Evolutionary conservation across 1,140 invertebrate species (phyloP), one percentile per base, ranked within the genome.

Genomic region (Oscheius sp.): DNA sequence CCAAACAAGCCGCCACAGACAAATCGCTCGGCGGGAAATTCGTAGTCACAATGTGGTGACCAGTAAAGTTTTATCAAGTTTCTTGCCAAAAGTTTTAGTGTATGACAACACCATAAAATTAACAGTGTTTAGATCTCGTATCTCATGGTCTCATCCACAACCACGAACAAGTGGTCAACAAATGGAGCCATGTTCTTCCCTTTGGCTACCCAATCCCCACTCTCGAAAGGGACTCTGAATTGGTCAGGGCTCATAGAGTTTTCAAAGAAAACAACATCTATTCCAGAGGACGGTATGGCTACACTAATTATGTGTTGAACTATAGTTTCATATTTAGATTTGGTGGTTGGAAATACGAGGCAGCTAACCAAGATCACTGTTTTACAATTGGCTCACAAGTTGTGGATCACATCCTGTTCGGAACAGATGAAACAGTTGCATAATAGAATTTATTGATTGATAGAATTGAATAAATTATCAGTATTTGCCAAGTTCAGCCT

Each of bases 311-410:
- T 7, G n/a, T 4, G 31, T 29, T 32, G 4, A 20, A 15, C 18
- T 7, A 62, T 62, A 70, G 1, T 38, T 35, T 73, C 0, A 28
- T 68, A 32, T 71, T 20, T 71, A 71, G 68, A 71, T 73, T 73
- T 31, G 71, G 71, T n/a, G 71, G 71, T 10, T 73, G 71, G 71
- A 70, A 72, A 26, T 73, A 73, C 71, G 71, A 73, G 36, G 45
- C 36, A 20, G 71, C 71, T 10, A 73, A 73, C 32, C 71, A 73
- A 31, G 71, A 73, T 70, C 71, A 73, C 35, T 68, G 71, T 29
- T 73, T 73, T 49, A 74, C 70, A n/a, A 72, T 73, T 18, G 71
- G 71, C 3, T 49, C 38, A 15, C 45, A 73, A 45, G 38, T 73
- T 29, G 71, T 73, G 3, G 71, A 73, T 31, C 10, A 26, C 15